phyloP scores from a whole-genome alignment of 2,797 vertebrate species.

The Rhabdomys pumilio region DNA sequence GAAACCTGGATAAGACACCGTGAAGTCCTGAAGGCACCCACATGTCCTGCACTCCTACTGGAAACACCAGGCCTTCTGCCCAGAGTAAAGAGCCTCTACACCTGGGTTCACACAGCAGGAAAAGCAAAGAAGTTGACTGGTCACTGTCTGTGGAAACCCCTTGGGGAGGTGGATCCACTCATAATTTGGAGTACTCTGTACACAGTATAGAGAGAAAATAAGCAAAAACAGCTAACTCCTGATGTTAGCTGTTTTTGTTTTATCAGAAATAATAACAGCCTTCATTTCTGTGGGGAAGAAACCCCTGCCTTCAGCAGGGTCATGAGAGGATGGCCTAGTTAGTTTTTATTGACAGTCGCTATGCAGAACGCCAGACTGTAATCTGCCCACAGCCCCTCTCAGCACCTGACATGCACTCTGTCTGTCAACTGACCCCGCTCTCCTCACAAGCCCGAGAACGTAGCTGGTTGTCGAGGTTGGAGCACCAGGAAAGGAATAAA shows the following conservation, averaged over 20 bases:
- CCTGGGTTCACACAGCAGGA: neutral
- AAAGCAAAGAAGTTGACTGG: neutral
- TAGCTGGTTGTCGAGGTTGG: rapidly evolving
- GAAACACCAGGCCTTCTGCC: neutral
- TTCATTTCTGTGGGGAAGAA: too few species aligned
- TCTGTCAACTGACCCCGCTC: too few species aligned
- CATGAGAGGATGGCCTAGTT: too few species aligned
- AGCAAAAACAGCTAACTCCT: neutral
- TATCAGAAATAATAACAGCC: too few species aligned
- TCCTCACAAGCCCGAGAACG: neutral
- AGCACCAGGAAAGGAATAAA: rapidly evolving
- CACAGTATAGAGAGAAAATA: rapidly evolving
- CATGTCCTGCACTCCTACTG: neutral
- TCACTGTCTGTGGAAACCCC: neutral
- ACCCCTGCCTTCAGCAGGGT: too few species aligned
- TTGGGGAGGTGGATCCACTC: neutral
- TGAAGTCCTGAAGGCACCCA: rapidly evolving
- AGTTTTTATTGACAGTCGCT: too few species aligned
- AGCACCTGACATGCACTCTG: too few species aligned
- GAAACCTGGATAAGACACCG: neutral
- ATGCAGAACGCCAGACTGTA: too few species aligned
- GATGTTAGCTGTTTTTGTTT: too few species aligned
- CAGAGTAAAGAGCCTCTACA: rapidly evolving
- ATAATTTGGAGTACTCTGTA: neutral
- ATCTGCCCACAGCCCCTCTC: too few species aligned